Base-by-base conservation (phyloP, 2,113 vertebrate species). In the Peromyscus polionotus region DNA sequence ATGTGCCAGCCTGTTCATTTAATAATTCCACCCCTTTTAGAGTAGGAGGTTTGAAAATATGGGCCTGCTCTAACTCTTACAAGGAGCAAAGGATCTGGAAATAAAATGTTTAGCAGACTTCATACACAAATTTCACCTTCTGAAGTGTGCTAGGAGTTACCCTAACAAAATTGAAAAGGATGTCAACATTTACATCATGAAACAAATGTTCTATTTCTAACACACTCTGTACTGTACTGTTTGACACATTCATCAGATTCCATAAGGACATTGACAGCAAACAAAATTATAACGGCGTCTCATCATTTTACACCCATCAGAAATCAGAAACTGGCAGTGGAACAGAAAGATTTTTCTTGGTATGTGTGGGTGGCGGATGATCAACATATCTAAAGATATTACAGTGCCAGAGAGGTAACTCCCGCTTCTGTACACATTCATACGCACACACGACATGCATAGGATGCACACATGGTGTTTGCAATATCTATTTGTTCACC, bases 111-210 rank as follows among this genome's bases (percentile, higher is more conserved):
- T 20, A 39, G 33, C 26, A 95, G 36, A 63, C 33, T 86, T 68
- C n/a, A 12, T 20, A 39, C 6, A 93, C 67, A 42, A 76, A 93
- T 87, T 77, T 95, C 75, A 96, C 84, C 93, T 95, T 96, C 54
- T 77, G 51, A 97, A 92, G 85, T 86, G 26, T 92, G 92, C n/a
- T 76, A 61, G 61, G 75, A 92, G 28, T 88, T 83, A 17, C 59
- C 31, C 2, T 92, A 92, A 94, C 75, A 96, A 93, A 92, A 86
- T 6, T 0, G 3, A 83, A 88, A 88, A 87, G 6, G 91, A 19
- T 96, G 76, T 95, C 88, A 97, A 93, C 93, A 96, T 97, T 93
- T 94, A 90, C 70, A 57, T 88, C n/a, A 31, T 68, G 88, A 97
- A 94, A 93, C 84, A 95, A 97, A 92, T 90, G 94, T 88, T 96